Percentiles rank a stretch among this genome's conserved stretches.
phyloP scores from a whole-genome alignment of 1,140 invertebrate species.

The Lanistes nyassanus region DNA sequence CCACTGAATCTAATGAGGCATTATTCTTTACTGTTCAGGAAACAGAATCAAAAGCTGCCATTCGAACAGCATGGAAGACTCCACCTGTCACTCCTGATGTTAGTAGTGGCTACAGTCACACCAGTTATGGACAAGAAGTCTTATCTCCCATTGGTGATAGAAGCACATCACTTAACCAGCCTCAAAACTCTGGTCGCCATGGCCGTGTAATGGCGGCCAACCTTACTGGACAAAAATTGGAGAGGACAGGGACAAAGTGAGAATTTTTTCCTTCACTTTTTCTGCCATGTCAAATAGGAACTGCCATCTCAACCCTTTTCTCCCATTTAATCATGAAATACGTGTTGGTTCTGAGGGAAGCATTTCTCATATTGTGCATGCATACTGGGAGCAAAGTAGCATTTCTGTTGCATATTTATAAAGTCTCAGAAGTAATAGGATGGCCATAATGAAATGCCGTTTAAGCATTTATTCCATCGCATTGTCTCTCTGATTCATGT shows the following conservation, averaged over 20 bases:
- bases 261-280: background rate
- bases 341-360: no score
- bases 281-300: no score
- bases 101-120: conserved; percentile 10
- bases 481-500: background rate
- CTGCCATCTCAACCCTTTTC: no score
- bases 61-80: conserved; percentile 45
- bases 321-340: no score
- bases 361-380: no score
- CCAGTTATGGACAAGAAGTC: conserved; percentile 21
- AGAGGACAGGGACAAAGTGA: conserved; percentile 10
- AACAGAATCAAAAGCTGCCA: background rate
- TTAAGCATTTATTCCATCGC: no score
- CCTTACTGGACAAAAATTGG: background rate
- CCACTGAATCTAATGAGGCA: background rate
- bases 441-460: no score
- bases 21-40: background rate
- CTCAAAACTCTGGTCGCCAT: background rate
- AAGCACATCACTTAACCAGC: background rate
- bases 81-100: conserved; percentile 36
- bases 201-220: conserved; percentile 15
- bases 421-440: no score
- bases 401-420: no score
- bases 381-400: no score
- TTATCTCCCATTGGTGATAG: background rate